Percentiles rank a stretch among this genome's conserved stretches.
phyloP scores from a whole-genome alignment of 2,797 vertebrate genomes.

The Enoplosus armatus region DNA sequence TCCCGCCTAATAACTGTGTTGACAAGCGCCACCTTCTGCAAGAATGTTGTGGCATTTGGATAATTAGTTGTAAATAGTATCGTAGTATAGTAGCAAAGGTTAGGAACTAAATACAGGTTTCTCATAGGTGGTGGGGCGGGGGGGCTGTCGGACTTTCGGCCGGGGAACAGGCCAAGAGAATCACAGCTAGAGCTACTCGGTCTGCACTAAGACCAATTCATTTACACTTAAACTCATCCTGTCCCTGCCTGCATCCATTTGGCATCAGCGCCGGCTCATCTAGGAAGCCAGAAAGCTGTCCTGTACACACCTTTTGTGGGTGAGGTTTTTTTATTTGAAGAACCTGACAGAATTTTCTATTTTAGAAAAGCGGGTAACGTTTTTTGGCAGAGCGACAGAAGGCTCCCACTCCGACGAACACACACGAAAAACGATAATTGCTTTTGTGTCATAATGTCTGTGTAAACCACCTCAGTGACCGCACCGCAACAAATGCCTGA shows the following conservation, averaged over 20 bases:
- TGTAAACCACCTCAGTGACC: constrained; percentile 22
- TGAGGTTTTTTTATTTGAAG: constrained; percentile 18
- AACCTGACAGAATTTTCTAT: background rate
- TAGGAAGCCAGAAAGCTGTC: constrained; percentile 7
- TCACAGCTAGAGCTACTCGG: constrained; percentile 39
- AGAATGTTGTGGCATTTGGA: constrained; percentile 84
- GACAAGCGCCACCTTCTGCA: constrained; percentile 76
- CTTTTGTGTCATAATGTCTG: constrained; percentile 9
- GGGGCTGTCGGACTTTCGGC: background rate
- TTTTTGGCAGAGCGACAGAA: constrained; percentile 2
- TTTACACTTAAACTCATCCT: constrained; percentile 64
- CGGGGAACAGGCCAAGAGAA: constrained; percentile 51
- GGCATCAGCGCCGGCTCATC: background rate
- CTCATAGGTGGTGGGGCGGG: constrained; percentile 35
- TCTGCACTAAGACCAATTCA: constrained; percentile 62
- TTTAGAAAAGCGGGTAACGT: constrained; percentile 3
- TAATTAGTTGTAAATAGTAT: constrained; percentile 82
- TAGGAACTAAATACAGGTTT: constrained; percentile 60
- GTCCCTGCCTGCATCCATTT: constrained; percentile 18
- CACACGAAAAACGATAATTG: constrained; percentile 27
- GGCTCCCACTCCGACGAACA: constrained; percentile 12
- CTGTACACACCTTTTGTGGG: background rate
- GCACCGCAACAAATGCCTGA: constrained; percentile 34
- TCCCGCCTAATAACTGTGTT: constrained; percentile 79
- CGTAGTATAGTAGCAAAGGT: constrained; percentile 81